These are phyloP conservation scores for Lasiurus cinereus DNA, from an alignment of 2,113 vertebrate species.

Conservation along the genomic window DNA sequence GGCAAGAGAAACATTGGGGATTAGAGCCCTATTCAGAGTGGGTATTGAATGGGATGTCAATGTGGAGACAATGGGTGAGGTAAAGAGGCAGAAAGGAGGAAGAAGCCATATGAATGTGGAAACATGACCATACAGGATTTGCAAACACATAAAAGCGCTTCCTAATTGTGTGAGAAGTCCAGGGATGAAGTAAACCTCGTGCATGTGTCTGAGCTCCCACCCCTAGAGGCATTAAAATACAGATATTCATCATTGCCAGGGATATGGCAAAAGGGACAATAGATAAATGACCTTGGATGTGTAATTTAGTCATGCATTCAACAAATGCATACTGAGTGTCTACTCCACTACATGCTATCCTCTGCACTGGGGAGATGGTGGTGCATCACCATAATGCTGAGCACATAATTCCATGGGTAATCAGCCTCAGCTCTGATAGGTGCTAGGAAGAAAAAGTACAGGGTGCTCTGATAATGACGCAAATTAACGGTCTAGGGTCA, in stretches of 20 bases:
- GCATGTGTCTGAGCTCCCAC: neutral
- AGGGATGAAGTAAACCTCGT: neutral
- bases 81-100: neutral
- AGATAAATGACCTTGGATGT: neutral
- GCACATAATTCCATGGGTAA: neutral
- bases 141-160: neutral
- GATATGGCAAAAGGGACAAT: neutral
- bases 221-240: neutral
- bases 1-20: neutral
- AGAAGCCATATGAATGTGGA: neutral
- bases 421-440: neutral
- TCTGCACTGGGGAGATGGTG: neutral
- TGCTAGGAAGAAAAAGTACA: neutral
- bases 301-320: neutral
- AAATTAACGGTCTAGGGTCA: neutral
- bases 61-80: neutral
- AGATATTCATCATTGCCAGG: neutral
- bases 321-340: neutral
- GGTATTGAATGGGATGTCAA: neutral
- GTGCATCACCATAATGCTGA: fast-evolving
- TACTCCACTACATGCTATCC: neutral
- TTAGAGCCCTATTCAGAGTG: neutral
- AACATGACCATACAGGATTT: fast-evolving
- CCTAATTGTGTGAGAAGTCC: neutral
- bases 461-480: neutral